phyloP scores from a whole-genome alignment of 1,140 invertebrate genomes.

The Pollicipes pollicipes region DNA sequence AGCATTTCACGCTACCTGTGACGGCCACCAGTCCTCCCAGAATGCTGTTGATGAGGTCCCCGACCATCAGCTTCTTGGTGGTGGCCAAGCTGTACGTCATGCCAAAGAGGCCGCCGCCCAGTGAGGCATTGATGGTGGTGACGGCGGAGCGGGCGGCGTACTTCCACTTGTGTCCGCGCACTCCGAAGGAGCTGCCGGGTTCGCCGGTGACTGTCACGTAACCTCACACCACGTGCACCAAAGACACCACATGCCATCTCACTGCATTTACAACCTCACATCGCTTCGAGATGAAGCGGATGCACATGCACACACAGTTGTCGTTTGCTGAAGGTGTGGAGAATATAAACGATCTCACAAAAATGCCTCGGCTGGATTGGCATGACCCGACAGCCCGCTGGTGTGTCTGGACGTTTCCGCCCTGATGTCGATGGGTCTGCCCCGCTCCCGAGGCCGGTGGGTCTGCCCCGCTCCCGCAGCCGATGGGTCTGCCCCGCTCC shows the following conservation, averaged over 20 bases:
- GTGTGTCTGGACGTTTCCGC: too few relatives aligned
- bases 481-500: too few relatives aligned
- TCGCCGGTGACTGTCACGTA: too few relatives aligned
- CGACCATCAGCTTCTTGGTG: slow-evolving; percentile 54
- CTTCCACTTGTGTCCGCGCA: slow-evolving; percentile 56
- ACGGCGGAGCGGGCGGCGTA: slow-evolving; percentile 75
- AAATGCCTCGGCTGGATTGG: too few relatives aligned
- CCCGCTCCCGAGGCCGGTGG: too few relatives aligned
- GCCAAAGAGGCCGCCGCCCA: slow-evolving; percentile 65
- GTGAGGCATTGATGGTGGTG: slow-evolving; percentile 70
- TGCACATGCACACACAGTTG: not conserved
- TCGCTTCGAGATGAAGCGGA: not conserved
- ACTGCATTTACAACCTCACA: not conserved
- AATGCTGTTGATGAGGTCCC: slow-evolving; percentile 74
- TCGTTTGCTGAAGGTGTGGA: slow-evolving; percentile 8
- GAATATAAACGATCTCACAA: too few relatives aligned
- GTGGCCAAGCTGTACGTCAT: slow-evolving; percentile 44
- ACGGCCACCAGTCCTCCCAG: slow-evolving; percentile 67
- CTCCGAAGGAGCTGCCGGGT: slow-evolving; percentile 37
- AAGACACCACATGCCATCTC: not conserved
- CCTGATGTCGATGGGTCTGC: too few relatives aligned
- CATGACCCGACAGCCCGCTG: too few relatives aligned
- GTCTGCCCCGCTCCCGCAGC: too few relatives aligned
- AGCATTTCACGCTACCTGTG: slow-evolving; percentile 50
- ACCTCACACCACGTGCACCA: slow-evolving; percentile 3